phyloP scores from a whole-genome alignment of 2,888 invertebrate species.

The Hirtodrosophila trivittata region DNA sequence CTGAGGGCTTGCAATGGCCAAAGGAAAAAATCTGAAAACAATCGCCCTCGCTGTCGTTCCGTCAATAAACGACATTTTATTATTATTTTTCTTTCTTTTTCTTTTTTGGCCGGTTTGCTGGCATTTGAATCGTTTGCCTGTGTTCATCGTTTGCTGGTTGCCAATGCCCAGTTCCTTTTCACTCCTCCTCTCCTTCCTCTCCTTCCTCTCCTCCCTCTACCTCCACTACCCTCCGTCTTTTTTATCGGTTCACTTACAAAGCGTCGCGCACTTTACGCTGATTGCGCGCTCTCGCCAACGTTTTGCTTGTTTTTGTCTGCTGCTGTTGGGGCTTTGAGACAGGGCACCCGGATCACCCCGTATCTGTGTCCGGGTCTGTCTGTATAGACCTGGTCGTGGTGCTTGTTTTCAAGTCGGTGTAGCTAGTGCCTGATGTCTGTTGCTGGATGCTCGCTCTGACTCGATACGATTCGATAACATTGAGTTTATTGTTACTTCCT shows the following conservation, averaged over 20 bases:
- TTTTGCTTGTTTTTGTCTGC: constrained; percentile 59
- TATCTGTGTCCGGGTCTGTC: constrained; percentile 17
- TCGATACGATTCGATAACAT: constrained; percentile 70
- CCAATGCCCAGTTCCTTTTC: constrained; percentile 1
- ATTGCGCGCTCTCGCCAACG: constrained; percentile 74
- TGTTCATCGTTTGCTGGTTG: constrained; percentile 8
- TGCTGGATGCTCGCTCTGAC: constrained; percentile 24
- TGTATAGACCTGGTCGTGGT: no score
- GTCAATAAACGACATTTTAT: constrained; percentile 76
- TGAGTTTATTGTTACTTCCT: constrained; percentile 76
- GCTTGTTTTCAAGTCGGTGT: no score
- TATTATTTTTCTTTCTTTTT: no score
- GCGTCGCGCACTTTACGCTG: constrained; percentile 78
- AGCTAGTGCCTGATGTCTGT: constrained; percentile 7
- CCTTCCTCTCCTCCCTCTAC: neutral
- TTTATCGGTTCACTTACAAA: constrained; percentile 78
- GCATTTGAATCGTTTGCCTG: constrained; percentile 24
- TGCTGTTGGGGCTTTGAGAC: constrained; percentile 33
- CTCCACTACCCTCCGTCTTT: constrained; percentile 14
- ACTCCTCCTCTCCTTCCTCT: neutral
- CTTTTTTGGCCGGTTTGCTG: constrained; percentile 49
- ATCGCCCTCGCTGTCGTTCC: constrained; percentile 46
- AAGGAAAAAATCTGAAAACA: constrained; percentile 43
- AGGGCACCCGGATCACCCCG: constrained; percentile 27
- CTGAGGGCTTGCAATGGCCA: constrained; percentile 9